phyloP scores from a whole-genome alignment of 2,888 invertebrate species.

The Pocota personata region DNA sequence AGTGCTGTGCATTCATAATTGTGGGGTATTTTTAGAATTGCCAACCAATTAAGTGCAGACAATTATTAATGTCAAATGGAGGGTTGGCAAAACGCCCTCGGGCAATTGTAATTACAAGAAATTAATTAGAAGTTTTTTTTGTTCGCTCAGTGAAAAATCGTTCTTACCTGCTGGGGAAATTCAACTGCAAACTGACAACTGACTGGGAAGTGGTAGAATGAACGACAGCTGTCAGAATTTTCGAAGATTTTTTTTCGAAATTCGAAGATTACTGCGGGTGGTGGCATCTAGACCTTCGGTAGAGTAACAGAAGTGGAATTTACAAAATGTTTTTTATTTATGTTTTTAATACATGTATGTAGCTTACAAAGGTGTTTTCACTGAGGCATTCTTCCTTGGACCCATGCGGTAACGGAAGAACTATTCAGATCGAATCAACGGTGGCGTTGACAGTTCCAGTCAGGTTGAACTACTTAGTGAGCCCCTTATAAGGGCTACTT shows the following conservation, averaged over 20 bases:
- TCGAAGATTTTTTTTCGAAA: not conserved
- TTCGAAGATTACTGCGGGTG: not conserved
- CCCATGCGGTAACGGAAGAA: no score
- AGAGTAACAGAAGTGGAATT: not conserved
- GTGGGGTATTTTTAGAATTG: conserved; percentile 68
- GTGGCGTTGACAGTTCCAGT: no score
- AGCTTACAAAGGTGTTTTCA: no score
- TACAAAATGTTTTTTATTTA: not conserved
- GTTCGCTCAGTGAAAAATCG: not conserved
- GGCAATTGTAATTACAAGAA: conserved; percentile 57
- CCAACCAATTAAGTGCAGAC: conserved; percentile 52
- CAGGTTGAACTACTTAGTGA: no score
- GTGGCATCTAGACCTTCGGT: conserved; percentile 19
- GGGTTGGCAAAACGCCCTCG: conserved; percentile 67
- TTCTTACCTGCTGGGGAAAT: conserved; percentile 54
- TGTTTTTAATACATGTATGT: no score
- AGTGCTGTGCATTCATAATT: conserved; percentile 55
- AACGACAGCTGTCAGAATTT: conserved; percentile 27
- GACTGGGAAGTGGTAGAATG: conserved; percentile 3
- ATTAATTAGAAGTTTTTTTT: conserved; percentile 51
- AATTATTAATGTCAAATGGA: conserved; percentile 57
- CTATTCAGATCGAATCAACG: no score
- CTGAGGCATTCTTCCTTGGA: no score
- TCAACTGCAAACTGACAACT: conserved; percentile 41
- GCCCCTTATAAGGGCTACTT: no score